Base-by-base conservation (phyloP, 2,888 invertebrate genomes). In the Hydroisotoma schaefferi region DNA sequence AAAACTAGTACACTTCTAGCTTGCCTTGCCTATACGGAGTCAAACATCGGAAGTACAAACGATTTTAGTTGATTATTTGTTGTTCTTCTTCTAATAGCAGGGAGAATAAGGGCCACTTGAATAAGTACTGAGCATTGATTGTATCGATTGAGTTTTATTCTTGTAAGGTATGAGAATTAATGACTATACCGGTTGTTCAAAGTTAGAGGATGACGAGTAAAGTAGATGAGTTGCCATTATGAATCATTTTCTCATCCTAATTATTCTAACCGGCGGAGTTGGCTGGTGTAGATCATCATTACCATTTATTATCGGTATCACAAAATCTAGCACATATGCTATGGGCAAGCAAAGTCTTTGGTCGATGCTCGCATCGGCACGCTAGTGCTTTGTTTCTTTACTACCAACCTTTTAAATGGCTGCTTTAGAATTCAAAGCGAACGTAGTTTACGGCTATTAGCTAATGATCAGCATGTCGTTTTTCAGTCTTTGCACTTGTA, bases 231-330 rank as follows among this genome's bases (percentile, higher is more conserved):
- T 44, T 44, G 12, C 12, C 44, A 20, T 44, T 40, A 40, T 40
- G 15, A 40, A 20, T 20, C 40, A 15, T 40, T 40, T 40, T 40
- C 40, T 49, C 57, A 37, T 48, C 48, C 49, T 57, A 47, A 47
- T 56, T 49, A 59, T 60, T 44, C 12, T 46, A 6, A 25, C 23
- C 46, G 28, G 15, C 28, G 28, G 15, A 15, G 18, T 49, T 25
- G 2, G n/a, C 49, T 15, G 12, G 15, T 15, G 18, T 12, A 25
- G 20, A 18, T 49, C 49, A 59, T 65, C 66, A 66, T 66, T 63
- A 56, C 58, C 58, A 62, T 63, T 49, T 58, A 66, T 66, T 63
- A 66, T 59, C 61, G 55, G 53, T 62, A 57, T 61, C 59, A 60
- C 60, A 60, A 66, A 10, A 47, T 66, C 57, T 63, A 61, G 59